A percentile compares a stretch with the other conserved stretches of the same genome.
Evolutionary conservation across 2,113 vertebrate species (phyloP).

Genomic region (Oreochromis spilurus): DNA sequence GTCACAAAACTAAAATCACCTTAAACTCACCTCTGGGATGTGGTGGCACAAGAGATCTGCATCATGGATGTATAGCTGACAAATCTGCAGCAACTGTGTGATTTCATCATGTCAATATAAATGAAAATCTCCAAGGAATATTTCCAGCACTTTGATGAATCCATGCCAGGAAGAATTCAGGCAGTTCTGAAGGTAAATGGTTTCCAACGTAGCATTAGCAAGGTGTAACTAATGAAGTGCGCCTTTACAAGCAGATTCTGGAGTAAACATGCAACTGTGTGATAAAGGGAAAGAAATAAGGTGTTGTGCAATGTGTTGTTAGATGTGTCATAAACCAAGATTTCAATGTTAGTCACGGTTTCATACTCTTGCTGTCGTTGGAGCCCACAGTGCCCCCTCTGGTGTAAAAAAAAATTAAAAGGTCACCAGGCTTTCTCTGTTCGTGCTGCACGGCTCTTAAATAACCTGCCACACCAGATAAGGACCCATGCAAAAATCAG

Average conservation of each 20-base stretch:
- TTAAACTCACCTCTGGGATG: not conserved
- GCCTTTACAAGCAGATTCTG: not conserved
- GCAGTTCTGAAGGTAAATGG: not conserved
- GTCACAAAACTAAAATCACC: not conserved
- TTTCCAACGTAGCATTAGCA: rapidly evolving
- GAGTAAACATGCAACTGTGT: not conserved
- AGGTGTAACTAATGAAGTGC: not conserved
- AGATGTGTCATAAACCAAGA: not conserved
- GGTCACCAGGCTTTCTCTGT: not conserved
- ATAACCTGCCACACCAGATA: not conserved
- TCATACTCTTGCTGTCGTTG: not conserved
- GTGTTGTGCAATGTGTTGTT: not conserved
- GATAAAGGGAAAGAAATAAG: not conserved
- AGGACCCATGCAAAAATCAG: not conserved
- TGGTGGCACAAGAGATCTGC: not conserved
- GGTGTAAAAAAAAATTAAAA: not conserved
- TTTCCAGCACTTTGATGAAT: not conserved
- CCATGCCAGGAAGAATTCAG: not conserved
- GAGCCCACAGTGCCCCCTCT: not conserved
- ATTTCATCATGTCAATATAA: not conserved
- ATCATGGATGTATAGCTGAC: not conserved
- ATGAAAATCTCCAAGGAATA: not conserved
- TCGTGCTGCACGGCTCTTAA: not conserved
- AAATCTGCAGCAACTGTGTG: not conserved
- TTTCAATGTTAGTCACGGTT: not conserved